Base-by-base conservation (phyloP, 1,140 invertebrate species). In the Platorchestia sp. region DNA sequence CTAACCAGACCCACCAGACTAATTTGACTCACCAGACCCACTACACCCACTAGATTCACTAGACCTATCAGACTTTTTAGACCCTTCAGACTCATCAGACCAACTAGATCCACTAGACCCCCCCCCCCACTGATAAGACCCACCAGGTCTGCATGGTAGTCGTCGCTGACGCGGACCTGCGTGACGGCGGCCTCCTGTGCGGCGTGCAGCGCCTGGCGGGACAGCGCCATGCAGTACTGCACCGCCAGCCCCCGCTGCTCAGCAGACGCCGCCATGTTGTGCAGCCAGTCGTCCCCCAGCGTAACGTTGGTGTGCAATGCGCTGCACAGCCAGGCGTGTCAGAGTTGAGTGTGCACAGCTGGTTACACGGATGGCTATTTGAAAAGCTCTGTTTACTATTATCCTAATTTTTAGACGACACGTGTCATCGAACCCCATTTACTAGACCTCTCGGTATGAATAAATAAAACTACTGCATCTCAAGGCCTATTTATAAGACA, bases 271-370 rank as follows among this genome's bases (percentile, higher is more conserved):
- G 7, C 86, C 86, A 87, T 87, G 86, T 87, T 90, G 87, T 3
- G 19, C 22, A 43, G 42, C 87, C 87, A 90, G 87, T 42, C 10
- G 41, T 90, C 41, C 14, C 5, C 87, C 87, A 90, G 27, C 5
- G 87, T 90, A 6, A 90, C 41, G 87, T 90, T 90, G 41, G 19
- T 90, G 87, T 90, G 87, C 41, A 95, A 0, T 5, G 44, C 47
- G 91, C n/a, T 53, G 47, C 43, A 95, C 16, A 51, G 87, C 95
- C 16, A n/a, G n/a, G n/a, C n/a, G n/a, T n/a, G n/a, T n/a, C n/a
- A n/a, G n/a, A n/a, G n/a, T n/a, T n/a, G n/a, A n/a, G n/a, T n/a
- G n/a, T n/a, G n/a, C n/a, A n/a, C n/a, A n/a, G n/a, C n/a, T n/a
- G n/a, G n/a, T n/a, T n/a, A n/a, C n/a, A n/a, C n/a, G n/a, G n/a